Conservation (phyloP, 2,113 vertebrate genomes). For the Syngnathoides biaculeatus region DNA sequence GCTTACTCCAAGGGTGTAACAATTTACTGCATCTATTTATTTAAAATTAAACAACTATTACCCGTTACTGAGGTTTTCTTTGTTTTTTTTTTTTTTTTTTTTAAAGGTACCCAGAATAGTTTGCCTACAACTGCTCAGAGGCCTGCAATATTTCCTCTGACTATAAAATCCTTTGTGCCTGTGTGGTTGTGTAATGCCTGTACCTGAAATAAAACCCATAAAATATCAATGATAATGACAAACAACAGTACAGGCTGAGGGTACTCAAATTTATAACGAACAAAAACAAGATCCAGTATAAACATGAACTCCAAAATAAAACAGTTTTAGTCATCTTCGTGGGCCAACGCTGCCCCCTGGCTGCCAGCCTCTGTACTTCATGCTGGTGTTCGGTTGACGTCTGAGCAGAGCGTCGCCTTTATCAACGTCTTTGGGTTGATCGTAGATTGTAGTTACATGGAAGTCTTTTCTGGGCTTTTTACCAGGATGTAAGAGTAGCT, state of each 20-base stretch:
- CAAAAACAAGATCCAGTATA: too few species aligned
- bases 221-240: not conserved
- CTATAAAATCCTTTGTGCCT: not conserved
- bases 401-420: constrained; percentile 78
- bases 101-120: not conserved
- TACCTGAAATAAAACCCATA: not conserved
- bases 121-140: not conserved
- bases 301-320: not conserved
- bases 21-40: too few species aligned
- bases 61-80: too few species aligned
- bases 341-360: constrained; percentile 52
- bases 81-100: too few species aligned
- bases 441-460: constrained; percentile 86
- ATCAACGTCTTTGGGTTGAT: constrained; percentile 83
- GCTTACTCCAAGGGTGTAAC: too few species aligned
- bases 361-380: constrained; percentile 82
- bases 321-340: constrained; percentile 37
- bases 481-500: constrained; percentile 73
- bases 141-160: not conserved
- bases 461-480: constrained; percentile 75
- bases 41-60: too few species aligned
- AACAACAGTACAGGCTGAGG: not conserved
- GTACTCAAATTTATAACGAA: not conserved
- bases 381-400: constrained; percentile 80
- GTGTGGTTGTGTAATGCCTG: not conserved